Evolutionary conservation across 2,888 invertebrate genomes (phyloP), one percentile per base, ranked within the genome.

Genomic region (Hypercompe scribonia): DNA sequence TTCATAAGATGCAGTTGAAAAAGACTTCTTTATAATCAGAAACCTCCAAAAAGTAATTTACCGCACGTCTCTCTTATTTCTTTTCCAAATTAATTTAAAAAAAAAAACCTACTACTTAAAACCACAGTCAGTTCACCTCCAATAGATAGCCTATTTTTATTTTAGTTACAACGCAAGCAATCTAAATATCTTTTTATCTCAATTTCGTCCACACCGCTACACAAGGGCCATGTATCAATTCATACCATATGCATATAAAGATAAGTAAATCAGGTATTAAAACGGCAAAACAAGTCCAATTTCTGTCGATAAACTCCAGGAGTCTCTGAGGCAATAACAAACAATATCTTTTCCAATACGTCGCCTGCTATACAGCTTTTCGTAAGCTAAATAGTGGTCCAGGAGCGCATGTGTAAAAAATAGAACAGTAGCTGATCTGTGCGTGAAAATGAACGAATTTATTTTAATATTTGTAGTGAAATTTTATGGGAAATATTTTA

Each of bases 341-440:
- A 91, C 89, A 90, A 89, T 90, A 90, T 88, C 80, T 87, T 88
- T 89, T 89, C 90, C 89, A 87, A 89, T 89, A 88, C 87, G 81
- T 82, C 83, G 88, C 85, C 79, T 84, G 78, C 81, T 75, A 82
- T 86, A 61, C 31, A 82, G 83, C 76, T 82, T 79, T 77, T 73
- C 72, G 76, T 81, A 78, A 82, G 82, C 82, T 83, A 75, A 84
- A 79, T 77, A 72, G 18, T 74, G 21, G 69, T 67, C 68, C 71
- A 69, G 78, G 82, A 72, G 70, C 8, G 31, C 63, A 58, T 42
- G 42, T 33, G 63, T 39, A 39, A 39, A 42, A 39, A 46, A 28
- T 31, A 15, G 15, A 58, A 61, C 28, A 31, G 18, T 2, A n/a
- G n/a, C n/a, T n/a, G n/a, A n/a, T n/a, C n/a, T n/a, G n/a, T n/a